A percentile compares a stretch with the other conserved stretches of the same genome.
Conservation (phyloP, 2,113 vertebrate genomes). For the Carettochelys insculpta region DNA sequence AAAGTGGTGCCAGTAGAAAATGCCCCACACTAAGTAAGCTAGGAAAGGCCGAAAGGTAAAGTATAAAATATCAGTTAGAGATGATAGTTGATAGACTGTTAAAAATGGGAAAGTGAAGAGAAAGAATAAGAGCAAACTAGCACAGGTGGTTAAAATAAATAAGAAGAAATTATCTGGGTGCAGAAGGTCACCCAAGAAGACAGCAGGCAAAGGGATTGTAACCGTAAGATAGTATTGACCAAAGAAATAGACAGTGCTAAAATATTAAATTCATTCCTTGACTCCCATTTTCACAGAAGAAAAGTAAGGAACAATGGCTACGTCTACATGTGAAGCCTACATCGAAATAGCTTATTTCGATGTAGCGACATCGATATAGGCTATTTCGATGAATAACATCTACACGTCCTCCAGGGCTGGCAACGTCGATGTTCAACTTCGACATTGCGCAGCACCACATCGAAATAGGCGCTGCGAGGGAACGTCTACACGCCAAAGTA, state of each 20-base stretch:
- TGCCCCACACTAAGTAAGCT: constrained; percentile 39
- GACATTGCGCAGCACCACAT: too few relatives aligned
- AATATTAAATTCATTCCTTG: constrained; percentile 70
- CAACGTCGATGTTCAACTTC: too few relatives aligned
- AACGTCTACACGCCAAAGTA: too few relatives aligned
- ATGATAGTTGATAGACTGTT: neutral
- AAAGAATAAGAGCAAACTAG: constrained; percentile 48
- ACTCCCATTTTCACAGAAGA: constrained; percentile 69
- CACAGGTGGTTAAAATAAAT: constrained; percentile 26
- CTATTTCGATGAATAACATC: too few relatives aligned
- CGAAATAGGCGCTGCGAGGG: too few relatives aligned
- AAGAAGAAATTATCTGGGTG: constrained; percentile 27
- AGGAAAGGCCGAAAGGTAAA: constrained; percentile 18
- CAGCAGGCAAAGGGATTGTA: constrained; percentile 54
- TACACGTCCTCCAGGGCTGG: too few relatives aligned
- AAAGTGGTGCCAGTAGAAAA: constrained; percentile 42
- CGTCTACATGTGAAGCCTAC: too few relatives aligned
- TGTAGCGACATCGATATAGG: too few relatives aligned
- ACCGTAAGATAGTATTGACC: constrained; percentile 69
- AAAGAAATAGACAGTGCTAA: constrained; percentile 65
- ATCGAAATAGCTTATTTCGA: too few relatives aligned
- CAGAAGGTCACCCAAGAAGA: constrained; percentile 48
- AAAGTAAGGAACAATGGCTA: constrained; percentile 70
- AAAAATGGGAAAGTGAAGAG: constrained; percentile 17
- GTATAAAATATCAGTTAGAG: constrained; percentile 26